A percentile compares a stretch with the other conserved stretches of the same genome.
Evolutionary conservation across 1,140 invertebrate species (phyloP).

Genomic region (Drosophila persimilis): DNA sequence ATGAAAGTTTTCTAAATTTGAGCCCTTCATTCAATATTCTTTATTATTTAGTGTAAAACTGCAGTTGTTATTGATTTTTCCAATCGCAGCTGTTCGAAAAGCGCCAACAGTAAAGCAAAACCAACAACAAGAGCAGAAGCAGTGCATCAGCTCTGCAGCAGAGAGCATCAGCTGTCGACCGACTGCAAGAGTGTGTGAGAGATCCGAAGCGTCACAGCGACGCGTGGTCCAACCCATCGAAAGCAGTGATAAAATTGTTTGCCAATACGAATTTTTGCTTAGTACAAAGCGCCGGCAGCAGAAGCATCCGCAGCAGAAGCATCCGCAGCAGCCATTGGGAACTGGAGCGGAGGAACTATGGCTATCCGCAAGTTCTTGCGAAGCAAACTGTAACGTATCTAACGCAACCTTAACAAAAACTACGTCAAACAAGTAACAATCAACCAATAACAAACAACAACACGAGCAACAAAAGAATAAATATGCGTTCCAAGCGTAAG

Average conservation of each 20-base stretch:
- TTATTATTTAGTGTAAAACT: constrained; percentile 25
- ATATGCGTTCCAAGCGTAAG: constrained; percentile 64
- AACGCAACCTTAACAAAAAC: constrained; percentile 17
- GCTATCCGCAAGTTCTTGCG: constrained; percentile 50
- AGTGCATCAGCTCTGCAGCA: constrained; percentile 25
- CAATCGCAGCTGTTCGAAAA: constrained; percentile 34
- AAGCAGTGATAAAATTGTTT: constrained; percentile 48
- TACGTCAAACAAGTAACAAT: background rate
- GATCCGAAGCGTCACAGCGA: background rate
- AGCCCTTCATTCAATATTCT: constrained; percentile 3
- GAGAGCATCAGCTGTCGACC: constrained; percentile 16
- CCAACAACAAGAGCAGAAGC: background rate
- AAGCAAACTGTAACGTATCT: constrained; percentile 64
- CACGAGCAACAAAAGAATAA: constrained; percentile 25
- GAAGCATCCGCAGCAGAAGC: constrained; percentile 27
- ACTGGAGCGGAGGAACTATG: constrained; percentile 16
- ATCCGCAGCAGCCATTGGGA: constrained; percentile 12
- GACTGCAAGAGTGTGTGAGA: background rate
- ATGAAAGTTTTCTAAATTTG: too few relatives aligned
- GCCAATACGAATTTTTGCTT: constrained; percentile 66
- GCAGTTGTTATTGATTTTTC: constrained; percentile 56
- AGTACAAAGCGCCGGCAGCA: constrained; percentile 50
- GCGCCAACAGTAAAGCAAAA: constrained; percentile 17
- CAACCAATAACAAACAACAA: constrained; percentile 2
- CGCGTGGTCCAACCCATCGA: background rate